Evolutionary conservation across 2,113 vertebrate genomes (phyloP), one percentile per base, ranked within the genome.

Genomic region (Caretta caretta): DNA sequence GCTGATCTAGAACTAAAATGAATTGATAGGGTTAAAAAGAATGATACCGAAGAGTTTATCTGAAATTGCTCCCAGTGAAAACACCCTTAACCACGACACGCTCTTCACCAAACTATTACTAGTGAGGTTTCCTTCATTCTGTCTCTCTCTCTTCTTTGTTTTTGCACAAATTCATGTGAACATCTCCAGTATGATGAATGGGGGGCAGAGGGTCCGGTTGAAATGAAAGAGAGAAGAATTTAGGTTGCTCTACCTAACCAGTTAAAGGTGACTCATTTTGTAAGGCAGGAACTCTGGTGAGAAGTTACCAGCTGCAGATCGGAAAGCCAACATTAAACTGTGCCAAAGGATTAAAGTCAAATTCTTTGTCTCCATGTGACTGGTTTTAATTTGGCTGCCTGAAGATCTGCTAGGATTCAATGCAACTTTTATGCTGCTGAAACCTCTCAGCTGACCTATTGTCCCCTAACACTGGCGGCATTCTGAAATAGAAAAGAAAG

Each of bases 1-100:
- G 35, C 8, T 24, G 29, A 46, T 22, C 12, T 29, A 49, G 22
- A 62, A 84, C 72, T 31, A 14, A 84, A 56, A 51, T 20, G 56
- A 54, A 0, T 80, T 79, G 76, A 2, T 13, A 35, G 72, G 2
- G 7, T 3, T 12, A 31, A n/a, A 81, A 90, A 88, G 50, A 46
- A 6, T 2, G 17, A 29, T 49, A 65, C 8, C 42, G 1, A 0
- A 11, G 7, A 46, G 80, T 86, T 79, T 25, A 51, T 35, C 8
- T 29, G 80, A 27, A 49, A 80, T 88, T 8, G 4, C 3, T 6
- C 48, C 42, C 3, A 6, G 38, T 1, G 29, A 88, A 17, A 31
- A 9, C 0, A 1, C 22, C 0, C 20, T 4, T 11, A 80, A 19
- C 48, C 38, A 29, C 0, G 2, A 2, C n/a, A 42, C 1, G 10